Percentiles rank a stretch among this genome's conserved stretches.
phyloP scores from a whole-genome alignment of 1,140 invertebrate species.

The Temnothorax nylanderi region DNA sequence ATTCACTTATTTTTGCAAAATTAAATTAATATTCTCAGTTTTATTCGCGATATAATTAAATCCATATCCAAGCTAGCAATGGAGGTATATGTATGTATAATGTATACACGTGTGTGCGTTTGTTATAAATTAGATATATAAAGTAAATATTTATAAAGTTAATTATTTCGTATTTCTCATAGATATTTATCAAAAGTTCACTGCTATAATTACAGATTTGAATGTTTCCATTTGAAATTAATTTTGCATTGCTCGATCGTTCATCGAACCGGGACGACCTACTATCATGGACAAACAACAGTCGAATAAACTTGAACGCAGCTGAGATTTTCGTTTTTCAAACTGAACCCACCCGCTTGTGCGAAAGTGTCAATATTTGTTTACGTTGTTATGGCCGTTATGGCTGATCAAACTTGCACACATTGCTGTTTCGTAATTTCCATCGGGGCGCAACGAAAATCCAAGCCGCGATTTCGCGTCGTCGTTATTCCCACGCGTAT shows the following conservation, averaged over 20 bases:
- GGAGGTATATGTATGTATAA: neutral
- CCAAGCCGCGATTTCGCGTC: slow-evolving; percentile 37
- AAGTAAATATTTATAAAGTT: slow-evolving; percentile 37
- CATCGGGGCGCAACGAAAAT: slow-evolving; percentile 18
- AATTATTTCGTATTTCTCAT: slow-evolving; percentile 16
- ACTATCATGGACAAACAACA: slow-evolving; percentile 30
- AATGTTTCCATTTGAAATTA: slow-evolving; percentile 39
- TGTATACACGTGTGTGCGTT: neutral
- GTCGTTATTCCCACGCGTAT: slow-evolving; percentile 26
- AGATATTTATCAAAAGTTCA: slow-evolving; percentile 9
- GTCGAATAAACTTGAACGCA: slow-evolving; percentile 42
- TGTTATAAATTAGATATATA: neutral
- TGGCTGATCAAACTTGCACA: slow-evolving; percentile 43
- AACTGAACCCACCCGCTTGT: slow-evolving; percentile 34
- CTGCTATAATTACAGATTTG: slow-evolving; percentile 18
- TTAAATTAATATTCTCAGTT: neutral
- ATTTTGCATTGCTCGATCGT: slow-evolving; percentile 32
- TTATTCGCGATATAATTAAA: neutral
- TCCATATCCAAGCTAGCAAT: neutral
- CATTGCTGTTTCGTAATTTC: slow-evolving; percentile 44
- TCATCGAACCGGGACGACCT: neutral
- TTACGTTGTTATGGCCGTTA: slow-evolving; percentile 55
- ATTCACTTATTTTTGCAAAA: neutral
- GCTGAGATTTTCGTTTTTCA: slow-evolving; percentile 59
- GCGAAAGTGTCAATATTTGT: slow-evolving; percentile 59